phyloP scores from a whole-genome alignment of 1,140 invertebrate species.

The Meteorus sp. region DNA sequence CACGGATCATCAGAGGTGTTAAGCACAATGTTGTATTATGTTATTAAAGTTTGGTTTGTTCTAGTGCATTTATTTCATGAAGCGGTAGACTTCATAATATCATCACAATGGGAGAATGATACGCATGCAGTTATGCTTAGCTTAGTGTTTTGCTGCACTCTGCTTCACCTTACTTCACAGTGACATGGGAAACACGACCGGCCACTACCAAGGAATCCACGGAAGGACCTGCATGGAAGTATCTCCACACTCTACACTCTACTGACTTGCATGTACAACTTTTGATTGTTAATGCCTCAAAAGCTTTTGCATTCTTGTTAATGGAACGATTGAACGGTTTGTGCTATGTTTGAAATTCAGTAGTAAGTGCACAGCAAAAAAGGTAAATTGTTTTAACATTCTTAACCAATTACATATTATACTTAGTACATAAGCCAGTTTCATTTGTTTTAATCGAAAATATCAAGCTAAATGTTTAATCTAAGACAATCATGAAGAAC shows the following conservation, averaged over 20 bases:
- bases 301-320: not conserved
- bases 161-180: slow-evolving; percentile 6
- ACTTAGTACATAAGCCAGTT: too few species aligned
- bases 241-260: too few species aligned
- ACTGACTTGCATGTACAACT: not conserved
- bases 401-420: too few species aligned
- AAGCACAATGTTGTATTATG: slow-evolving; percentile 25
- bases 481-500: too few species aligned
- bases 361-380: not conserved
- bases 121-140: not conserved
- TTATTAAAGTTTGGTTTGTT: slow-evolving; percentile 33
- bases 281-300: slow-evolving; percentile 3
- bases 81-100: slow-evolving; percentile 1
- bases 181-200: slow-evolving; percentile 15
- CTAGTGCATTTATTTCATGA: slow-evolving; percentile 27
- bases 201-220: not conserved
- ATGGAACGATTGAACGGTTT: too few species aligned
- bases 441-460: too few species aligned
- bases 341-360: too few species aligned
- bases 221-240: too few species aligned
- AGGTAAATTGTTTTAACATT: too few species aligned
- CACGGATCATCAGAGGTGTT: slow-evolving; percentile 4
- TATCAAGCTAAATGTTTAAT: too few species aligned
- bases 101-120: not conserved
- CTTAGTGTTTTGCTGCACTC: not conserved